A percentile compares a stretch with the other conserved stretches of the same genome.
These are phyloP conservation scores for Schizotus pectinicornis DNA, from an alignment of 2,888 invertebrate genomes.

Conservation along the genomic window DNA sequence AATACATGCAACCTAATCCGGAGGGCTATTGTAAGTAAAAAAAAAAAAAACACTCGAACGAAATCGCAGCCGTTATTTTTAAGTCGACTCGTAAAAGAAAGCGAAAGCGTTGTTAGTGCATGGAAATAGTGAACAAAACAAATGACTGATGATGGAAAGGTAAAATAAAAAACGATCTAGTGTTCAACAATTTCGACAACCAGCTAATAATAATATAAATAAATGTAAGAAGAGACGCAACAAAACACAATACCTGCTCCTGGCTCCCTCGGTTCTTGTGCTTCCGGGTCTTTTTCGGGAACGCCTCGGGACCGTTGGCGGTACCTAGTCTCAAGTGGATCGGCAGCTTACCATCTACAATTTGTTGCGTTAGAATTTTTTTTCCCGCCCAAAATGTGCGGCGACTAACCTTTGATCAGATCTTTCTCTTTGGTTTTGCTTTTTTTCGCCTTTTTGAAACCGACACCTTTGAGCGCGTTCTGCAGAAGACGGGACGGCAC, in stretches of 20 bases:
- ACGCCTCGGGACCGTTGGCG: constrained; percentile 43
- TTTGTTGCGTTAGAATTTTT: not conserved
- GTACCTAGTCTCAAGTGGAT: constrained; percentile 56
- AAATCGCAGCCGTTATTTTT: not conserved
- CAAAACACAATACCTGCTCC: constrained; percentile 59
- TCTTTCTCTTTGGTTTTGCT: constrained; percentile 46
- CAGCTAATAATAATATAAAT: constrained; percentile 16
- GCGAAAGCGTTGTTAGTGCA: constrained; percentile 26
- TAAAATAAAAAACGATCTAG: constrained; percentile 9
- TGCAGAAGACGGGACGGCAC: constrained; percentile 61
- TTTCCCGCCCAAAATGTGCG: too few species aligned
- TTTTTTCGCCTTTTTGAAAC: constrained; percentile 58
- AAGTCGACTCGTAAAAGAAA: not conserved
- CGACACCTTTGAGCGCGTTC: constrained; percentile 62
- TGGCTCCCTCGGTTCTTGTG: constrained; percentile 46
- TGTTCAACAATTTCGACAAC: constrained; percentile 14
- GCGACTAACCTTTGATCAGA: constrained; percentile 43
- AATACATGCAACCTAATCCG: constrained; percentile 10
- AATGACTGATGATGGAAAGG: constrained; percentile 2
- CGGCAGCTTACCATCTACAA: constrained; percentile 53
- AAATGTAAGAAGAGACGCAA: constrained; percentile 28
- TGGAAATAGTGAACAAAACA: not conserved
- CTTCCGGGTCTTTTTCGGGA: constrained; percentile 57
- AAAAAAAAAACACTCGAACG: not conserved
- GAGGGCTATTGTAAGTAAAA: not conserved